Percentiles rank a stretch among this genome's conserved stretches.
phyloP scores from a whole-genome alignment of 2,113 vertebrate species.

The Percopsis transmontana region DNA sequence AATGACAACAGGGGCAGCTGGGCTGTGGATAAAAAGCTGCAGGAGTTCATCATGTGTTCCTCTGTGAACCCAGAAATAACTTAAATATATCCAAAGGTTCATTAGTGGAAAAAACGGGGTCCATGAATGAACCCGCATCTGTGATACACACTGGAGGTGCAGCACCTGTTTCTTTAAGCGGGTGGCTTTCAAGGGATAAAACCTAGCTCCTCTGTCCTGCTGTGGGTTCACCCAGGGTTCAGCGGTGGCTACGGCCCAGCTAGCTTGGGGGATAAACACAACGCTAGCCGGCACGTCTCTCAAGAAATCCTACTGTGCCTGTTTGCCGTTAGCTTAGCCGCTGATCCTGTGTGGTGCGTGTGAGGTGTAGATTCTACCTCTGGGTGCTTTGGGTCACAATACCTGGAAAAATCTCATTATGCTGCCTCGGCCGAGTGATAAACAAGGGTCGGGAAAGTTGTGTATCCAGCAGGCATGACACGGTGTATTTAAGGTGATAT shows the following conservation, averaged over 20 bases:
- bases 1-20: no score
- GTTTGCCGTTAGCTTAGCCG: constrained; percentile 1
- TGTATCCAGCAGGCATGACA: background rate
- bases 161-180: no score
- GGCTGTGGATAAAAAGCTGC: no score
- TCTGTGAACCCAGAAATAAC: no score
- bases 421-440: constrained; percentile 12
- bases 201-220: background rate
- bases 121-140: no score
- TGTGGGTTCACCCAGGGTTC: constrained; percentile 35
- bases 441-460: background rate
- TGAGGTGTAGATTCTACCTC: background rate
- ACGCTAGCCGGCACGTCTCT: background rate
- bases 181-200: no score
- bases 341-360: constrained; percentile 18
- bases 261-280: constrained; percentile 29
- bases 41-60: no score
- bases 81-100: no score
- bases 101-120: no score
- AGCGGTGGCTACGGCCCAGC: constrained; percentile 19
- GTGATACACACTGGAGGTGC: no score
- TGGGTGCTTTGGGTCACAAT: background rate
- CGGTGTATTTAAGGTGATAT: constrained; percentile 10
- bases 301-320: constrained; percentile 21
- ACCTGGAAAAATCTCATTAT: constrained; percentile 21